Evolutionary conservation across 2,113 vertebrate genomes (phyloP), one percentile per base, ranked within the genome.

Genomic region (Micronycteris hirsuta): DNA sequence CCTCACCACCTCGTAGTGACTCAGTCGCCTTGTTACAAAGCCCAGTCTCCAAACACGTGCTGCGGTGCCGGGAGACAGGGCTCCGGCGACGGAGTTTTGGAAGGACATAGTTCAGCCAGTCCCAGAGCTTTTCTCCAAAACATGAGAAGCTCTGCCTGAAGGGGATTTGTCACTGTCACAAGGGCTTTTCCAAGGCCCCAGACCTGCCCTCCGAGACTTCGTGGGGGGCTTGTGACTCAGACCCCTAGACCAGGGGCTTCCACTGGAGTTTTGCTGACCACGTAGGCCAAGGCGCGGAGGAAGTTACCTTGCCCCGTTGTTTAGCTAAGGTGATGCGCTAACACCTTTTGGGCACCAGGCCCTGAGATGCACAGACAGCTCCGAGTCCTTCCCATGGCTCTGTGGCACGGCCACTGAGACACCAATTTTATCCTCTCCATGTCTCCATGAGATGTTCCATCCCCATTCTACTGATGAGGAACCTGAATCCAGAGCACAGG

Each of bases 161-260:
- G 33, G 47, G 11, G 77, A 19, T n/a, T 67, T 45, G 26, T 49
- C 73, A 12, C 41, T 33, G 14, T 19, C 2, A 3, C 9, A 19
- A 28, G 80, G 80, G 22, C 70, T 95, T 38, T 92, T 54, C 89
- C 78, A 16, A 52, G 45, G n/a, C 26, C 65, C 20, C 16, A 43
- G 67, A 20, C 19, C 28, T 41, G 6, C 78, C 90, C 41, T 43
- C 28, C 9, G 41, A 76, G 68, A 38, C 78, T 10, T 33, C 43
- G 8, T 0, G 17, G 4, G 24, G n/a, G 22, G 3, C 6, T 41
- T 1, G 5, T 45, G 19, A 20, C 71, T 22, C 86, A 33, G 47
- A 85, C 9, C 17, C 43, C 31, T 61, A 78, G 61, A 13, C 47
- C 26, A 63, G 54, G 61, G 63, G 3, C 43, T 68, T 13, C 24